Percentiles rank a stretch among this genome's conserved stretches.
Conservation (phyloP, 2,113 vertebrate species). For the Pomatorhinus ruficollis region DNA sequence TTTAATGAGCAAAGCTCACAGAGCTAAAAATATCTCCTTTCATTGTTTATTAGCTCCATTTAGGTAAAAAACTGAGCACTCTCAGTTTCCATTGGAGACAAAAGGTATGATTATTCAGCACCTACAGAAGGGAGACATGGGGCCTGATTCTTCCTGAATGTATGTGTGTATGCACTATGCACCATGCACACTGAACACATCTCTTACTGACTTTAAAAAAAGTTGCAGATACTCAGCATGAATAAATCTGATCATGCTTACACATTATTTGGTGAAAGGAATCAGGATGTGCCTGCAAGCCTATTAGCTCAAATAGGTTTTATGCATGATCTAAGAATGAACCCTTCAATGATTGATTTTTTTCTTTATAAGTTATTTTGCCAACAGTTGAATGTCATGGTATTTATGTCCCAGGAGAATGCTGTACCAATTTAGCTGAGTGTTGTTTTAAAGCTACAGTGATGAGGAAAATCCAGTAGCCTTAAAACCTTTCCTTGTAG, state of each 20-base stretch:
- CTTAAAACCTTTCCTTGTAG: not conserved
- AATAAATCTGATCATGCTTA: not conserved
- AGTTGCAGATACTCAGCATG: not conserved
- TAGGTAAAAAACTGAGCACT: not conserved
- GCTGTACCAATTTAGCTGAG: not conserved
- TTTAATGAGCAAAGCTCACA: not conserved
- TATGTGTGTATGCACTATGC: no score
- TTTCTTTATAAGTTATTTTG: not conserved
- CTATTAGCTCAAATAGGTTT: not conserved
- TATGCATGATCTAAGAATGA: not conserved
- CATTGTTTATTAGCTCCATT: not conserved
- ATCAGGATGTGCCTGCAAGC: not conserved
- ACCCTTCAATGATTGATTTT: fast-evolving
- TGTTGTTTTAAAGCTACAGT: constrained; percentile 41
- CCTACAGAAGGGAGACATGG: not conserved
- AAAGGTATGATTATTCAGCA: not conserved
- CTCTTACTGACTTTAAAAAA: not conserved
- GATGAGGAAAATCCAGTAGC: constrained; percentile 6
- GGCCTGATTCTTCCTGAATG: not conserved
- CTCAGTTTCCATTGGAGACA: not conserved
- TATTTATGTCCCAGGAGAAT: not conserved
- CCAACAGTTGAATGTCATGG: not conserved
- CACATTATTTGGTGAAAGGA: not conserved
- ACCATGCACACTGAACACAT: not conserved
- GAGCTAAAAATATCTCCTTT: not conserved